Percentiles rank a stretch among this genome's conserved stretches.
Evolutionary conservation across 2,888 invertebrate species (phyloP).

Genomic region (Drosophila meridionalis): DNA sequence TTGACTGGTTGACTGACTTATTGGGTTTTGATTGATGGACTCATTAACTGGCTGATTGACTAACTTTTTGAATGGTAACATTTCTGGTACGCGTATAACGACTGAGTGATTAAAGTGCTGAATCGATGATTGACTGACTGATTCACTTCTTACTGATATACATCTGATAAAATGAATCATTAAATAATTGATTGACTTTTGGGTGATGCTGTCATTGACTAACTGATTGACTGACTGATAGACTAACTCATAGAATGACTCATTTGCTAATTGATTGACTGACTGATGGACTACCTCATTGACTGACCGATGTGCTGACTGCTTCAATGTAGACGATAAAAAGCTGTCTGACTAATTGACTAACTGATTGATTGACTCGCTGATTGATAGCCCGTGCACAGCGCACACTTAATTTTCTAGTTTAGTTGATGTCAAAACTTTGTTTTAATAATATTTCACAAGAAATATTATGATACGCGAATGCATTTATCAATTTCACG

Average conservation of each 20-base stretch:
- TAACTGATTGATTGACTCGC: background rate
- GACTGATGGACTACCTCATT: too few species aligned
- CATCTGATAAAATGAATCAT: too few species aligned
- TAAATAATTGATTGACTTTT: too few species aligned
- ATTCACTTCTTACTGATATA: too few species aligned
- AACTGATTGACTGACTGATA: background rate
- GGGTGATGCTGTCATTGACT: background rate
- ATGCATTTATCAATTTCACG: constrained; percentile 34
- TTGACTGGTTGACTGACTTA: background rate
- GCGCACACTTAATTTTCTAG: background rate
- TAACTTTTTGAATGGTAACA: background rate
- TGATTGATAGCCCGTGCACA: background rate
- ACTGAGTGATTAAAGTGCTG: too few species aligned
- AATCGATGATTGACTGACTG: background rate
- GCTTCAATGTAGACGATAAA: background rate
- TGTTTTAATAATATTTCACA: background rate
- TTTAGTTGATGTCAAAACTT: background rate
- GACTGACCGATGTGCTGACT: background rate
- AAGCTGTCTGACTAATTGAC: background rate
- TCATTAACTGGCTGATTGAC: background rate
- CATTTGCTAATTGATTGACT: background rate
- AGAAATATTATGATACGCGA: background rate
- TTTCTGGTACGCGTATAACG: too few species aligned
- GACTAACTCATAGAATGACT: background rate
- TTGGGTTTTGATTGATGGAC: background rate